These are phyloP conservation scores for Drosophila lutescens DNA, from an alignment of 2,888 invertebrate genomes.

Conservation along the genomic window DNA sequence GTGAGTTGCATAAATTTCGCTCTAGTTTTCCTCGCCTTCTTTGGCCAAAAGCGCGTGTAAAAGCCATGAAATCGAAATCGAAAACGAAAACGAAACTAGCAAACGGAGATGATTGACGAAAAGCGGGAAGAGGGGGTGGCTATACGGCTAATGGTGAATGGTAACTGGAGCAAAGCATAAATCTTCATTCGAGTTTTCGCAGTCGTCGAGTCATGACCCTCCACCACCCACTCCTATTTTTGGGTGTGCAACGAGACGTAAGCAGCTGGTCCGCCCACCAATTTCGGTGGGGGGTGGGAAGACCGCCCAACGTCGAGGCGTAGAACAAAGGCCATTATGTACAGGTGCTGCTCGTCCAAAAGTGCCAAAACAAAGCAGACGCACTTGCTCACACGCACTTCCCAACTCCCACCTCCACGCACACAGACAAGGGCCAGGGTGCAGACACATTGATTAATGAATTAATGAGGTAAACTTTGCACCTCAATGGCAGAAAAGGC, in stretches of 20 bases:
- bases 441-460: slow-evolving; percentile 79
- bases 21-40: slow-evolving; percentile 20
- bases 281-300: not conserved
- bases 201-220: slow-evolving; percentile 65
- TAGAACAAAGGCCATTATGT: slow-evolving; percentile 79
- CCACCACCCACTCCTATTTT: slow-evolving; percentile 29
- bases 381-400: slow-evolving; percentile 55
- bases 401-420: not conserved
- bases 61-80: slow-evolving; percentile 77
- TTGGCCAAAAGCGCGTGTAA: slow-evolving; percentile 72
- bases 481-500: slow-evolving; percentile 78
- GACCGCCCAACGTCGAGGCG: slow-evolving; percentile 62
- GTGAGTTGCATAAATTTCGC: slow-evolving; percentile 75
- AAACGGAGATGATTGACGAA: slow-evolving; percentile 71
- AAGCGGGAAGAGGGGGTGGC: slow-evolving; percentile 31
- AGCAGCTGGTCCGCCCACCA: slow-evolving; percentile 10
- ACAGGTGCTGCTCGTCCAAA: slow-evolving; percentile 77
- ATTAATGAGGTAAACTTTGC: slow-evolving; percentile 79
- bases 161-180: slow-evolving; percentile 68
- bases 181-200: slow-evolving; percentile 71
- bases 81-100: slow-evolving; percentile 64
- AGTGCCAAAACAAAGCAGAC: slow-evolving; percentile 80
- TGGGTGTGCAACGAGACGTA: slow-evolving; percentile 69
- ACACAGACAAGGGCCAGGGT: slow-evolving; percentile 46
- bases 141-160: slow-evolving; percentile 47